Evolutionary conservation across 2,888 invertebrate genomes (phyloP).

Genomic region (Cetonia aurata): DNA sequence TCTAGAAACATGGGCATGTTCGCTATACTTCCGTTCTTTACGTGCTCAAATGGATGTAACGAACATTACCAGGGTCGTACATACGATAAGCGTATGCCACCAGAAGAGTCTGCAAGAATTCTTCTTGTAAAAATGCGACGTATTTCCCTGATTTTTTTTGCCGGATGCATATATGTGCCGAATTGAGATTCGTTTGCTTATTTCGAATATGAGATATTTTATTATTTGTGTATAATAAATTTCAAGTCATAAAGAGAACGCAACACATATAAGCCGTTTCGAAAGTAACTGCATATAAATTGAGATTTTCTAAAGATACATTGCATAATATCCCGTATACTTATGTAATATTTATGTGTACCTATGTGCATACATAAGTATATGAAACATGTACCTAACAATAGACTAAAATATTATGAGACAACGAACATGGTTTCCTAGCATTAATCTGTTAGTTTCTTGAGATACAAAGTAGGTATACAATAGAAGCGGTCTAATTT

Average conservation of each 20-base stretch:
- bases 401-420: too few relatives aligned
- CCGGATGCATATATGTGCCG: neutral
- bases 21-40: neutral
- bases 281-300: conserved; percentile 14
- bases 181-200: conserved; percentile 3
- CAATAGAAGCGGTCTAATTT: too few relatives aligned
- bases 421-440: too few relatives aligned
- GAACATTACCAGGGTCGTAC: neutral
- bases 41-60: neutral
- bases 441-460: too few relatives aligned
- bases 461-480: too few relatives aligned
- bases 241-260: conserved; percentile 24
- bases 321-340: conserved; percentile 15
- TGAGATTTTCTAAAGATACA: neutral
- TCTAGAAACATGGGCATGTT: neutral
- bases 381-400: too few relatives aligned
- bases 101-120: conserved; percentile 3
- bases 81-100: conserved; percentile 15
- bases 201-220: conserved; percentile 28
- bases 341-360: neutral
- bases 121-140: neutral
- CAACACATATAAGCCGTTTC: conserved; percentile 15
- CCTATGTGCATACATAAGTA: too few relatives aligned
- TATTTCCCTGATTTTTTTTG: conserved; percentile 10
- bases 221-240: conserved; percentile 39